These are phyloP conservation scores for Chiloscyllium plagiosum DNA, from an alignment of 2,113 vertebrate species.

Conservation along the genomic window DNA sequence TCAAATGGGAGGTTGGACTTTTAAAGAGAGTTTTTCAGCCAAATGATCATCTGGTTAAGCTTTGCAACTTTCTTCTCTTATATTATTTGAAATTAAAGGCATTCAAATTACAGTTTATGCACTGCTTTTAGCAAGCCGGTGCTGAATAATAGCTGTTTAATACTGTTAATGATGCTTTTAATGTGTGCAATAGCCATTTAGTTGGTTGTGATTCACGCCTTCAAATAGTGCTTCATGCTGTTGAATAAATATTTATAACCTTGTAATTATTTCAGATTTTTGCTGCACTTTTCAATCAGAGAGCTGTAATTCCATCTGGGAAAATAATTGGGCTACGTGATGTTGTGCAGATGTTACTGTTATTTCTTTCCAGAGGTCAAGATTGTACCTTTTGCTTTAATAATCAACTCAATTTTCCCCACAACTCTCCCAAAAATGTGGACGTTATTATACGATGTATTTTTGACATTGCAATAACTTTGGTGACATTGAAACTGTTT, in stretches of 20 bases:
- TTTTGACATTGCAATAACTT: not conserved
- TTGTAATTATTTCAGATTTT: constrained; percentile 15
- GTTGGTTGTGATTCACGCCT: constrained; percentile 1
- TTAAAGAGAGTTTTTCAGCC: not conserved
- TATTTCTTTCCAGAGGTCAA: not conserved
- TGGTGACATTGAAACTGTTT: not conserved
- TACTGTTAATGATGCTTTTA: not conserved
- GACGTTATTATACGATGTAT: not conserved
- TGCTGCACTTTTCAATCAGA: constrained; percentile 1
- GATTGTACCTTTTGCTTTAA: not conserved
- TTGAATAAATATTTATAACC: constrained; percentile 22
- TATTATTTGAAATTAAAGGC: not conserved
- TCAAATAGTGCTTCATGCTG: not conserved
- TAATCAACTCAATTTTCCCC: not conserved
- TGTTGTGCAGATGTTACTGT: not conserved
- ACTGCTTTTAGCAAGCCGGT: not conserved
- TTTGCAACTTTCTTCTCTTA: not conserved
- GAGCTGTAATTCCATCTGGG: not conserved
- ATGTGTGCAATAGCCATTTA: not conserved
- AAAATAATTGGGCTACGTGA: not conserved
- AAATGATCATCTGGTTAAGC: not conserved
- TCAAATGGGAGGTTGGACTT: not conserved
- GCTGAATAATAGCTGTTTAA: not conserved
- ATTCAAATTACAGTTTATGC: constrained; percentile 4
- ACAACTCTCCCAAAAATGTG: not conserved